Percentiles rank a stretch among this genome's conserved stretches.
Conservation (phyloP, 2,888 invertebrate genomes). For the Brachypterus glaber region DNA sequence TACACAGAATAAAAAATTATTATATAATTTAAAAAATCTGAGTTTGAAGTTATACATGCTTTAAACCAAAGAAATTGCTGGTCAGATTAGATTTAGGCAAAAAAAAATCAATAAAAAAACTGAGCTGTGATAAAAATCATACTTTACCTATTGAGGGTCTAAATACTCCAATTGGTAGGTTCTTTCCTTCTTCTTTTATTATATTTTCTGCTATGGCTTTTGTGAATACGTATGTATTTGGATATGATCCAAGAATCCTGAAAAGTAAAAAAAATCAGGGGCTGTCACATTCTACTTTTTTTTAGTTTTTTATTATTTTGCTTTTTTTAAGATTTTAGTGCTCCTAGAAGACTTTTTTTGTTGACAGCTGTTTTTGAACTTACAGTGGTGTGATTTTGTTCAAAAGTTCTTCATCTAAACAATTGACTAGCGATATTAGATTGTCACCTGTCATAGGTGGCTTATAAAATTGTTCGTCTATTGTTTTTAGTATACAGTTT, state of each 20-base stretch:
- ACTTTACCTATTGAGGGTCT: constrained; percentile 70
- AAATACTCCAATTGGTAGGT: constrained; percentile 68
- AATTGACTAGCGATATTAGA: constrained; percentile 38
- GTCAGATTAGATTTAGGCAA: no score
- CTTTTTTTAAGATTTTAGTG: neutral
- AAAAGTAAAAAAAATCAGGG: constrained; percentile 14
- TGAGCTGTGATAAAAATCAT: neutral
- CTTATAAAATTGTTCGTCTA: constrained; percentile 48
- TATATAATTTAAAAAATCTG: no score
- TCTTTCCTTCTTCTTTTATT: constrained; percentile 53
- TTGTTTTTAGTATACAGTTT: constrained; percentile 47
- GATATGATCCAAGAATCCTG: constrained; percentile 26
- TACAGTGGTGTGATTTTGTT: constrained; percentile 31
- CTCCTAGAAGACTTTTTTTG: neutral
- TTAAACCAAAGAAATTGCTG: no score
- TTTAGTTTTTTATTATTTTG: constrained; percentile 1
- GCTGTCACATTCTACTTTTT: constrained; percentile 2
- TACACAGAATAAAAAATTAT: neutral
- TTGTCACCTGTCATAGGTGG: constrained; percentile 37
- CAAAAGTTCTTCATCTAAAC: constrained; percentile 38
- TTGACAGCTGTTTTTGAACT: constrained; percentile 16
- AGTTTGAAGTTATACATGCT: no score
- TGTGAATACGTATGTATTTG: constrained; percentile 81
- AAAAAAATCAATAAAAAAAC: constrained; percentile 1
- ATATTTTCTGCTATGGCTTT: constrained; percentile 79